Conservation (phyloP, 2,797 vertebrate species). For the Acipenser transmontanus region DNA sequence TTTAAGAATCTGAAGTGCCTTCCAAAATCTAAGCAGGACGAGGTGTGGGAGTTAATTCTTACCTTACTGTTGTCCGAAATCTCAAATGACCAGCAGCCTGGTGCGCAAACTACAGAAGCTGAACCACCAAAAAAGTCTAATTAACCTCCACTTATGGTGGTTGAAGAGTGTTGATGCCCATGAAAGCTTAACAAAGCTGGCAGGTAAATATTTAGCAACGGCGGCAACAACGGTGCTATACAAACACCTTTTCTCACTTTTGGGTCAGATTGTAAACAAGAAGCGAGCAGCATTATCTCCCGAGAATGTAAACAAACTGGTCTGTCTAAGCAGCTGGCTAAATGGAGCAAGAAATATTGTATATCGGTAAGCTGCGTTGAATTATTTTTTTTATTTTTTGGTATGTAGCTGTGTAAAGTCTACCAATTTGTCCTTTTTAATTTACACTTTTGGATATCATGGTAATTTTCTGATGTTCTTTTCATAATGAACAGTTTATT, state of each 20-base stretch:
- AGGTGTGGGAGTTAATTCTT: slow-evolving; percentile 6
- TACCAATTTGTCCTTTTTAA: too few species aligned
- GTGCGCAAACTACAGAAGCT: too few species aligned
- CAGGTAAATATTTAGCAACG: slow-evolving; percentile 14
- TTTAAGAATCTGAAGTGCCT: slow-evolving; percentile 18
- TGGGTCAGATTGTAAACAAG: slow-evolving; percentile 13
- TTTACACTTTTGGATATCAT: too few species aligned
- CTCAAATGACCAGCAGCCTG: too few species aligned
- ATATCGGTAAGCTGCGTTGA: too few species aligned
- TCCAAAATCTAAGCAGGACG: not conserved
- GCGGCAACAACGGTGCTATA: slow-evolving; percentile 1
- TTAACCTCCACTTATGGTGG: not conserved
- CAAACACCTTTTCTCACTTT: not conserved
- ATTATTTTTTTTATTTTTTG: too few species aligned
- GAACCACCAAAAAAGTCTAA: too few species aligned
- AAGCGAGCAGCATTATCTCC: slow-evolving; percentile 13
- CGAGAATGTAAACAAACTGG: not conserved
- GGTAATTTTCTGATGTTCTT: too few species aligned
- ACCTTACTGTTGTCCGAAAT: not conserved
- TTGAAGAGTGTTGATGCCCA: slow-evolving; percentile 3
- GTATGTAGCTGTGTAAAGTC: too few species aligned
- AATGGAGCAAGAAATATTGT: not conserved
- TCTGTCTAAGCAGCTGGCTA: slow-evolving; percentile 10
- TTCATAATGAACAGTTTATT: too few species aligned
- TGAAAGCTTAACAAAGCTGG: slow-evolving; percentile 3